A percentile compares a stretch with the other conserved stretches of the same genome.
These are phyloP conservation scores for Sabellastarte sp. DNA, from an alignment of 2,888 invertebrate genomes.

Conservation along the genomic window DNA sequence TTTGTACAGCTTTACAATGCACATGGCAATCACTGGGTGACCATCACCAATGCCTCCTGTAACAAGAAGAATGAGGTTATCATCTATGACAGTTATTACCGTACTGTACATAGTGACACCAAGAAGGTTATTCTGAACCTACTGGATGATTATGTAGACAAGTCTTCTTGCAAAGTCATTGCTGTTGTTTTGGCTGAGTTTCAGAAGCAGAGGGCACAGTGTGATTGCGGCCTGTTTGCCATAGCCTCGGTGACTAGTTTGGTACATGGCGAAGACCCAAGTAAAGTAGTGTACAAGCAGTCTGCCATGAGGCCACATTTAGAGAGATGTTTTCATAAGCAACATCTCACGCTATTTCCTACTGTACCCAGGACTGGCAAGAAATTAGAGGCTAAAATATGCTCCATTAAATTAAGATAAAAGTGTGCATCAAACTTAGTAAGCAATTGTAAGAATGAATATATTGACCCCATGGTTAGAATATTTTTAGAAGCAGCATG, in stretches of 20 bases:
- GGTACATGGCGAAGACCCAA: not conserved
- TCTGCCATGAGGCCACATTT: not conserved
- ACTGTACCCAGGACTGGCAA: no score
- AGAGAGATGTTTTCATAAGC: not conserved
- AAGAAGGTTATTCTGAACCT: not conserved
- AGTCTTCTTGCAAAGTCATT: no score
- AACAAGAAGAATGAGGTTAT: not conserved
- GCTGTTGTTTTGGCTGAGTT: not conserved
- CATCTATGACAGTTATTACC: not conserved
- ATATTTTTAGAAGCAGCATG: no score
- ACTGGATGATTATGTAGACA: no score
- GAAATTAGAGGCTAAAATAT: no score
- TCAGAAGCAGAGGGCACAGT: not conserved
- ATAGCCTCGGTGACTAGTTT: not conserved
- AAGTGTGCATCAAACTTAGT: no score
- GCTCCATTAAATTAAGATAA: no score
- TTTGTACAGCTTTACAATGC: constrained; percentile 2
- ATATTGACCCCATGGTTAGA: no score
- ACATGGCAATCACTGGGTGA: not conserved
- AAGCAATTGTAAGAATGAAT: no score
- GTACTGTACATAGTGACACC: not conserved
- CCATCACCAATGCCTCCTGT: not conserved
- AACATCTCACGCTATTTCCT: not conserved
- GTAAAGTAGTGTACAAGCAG: not conserved
- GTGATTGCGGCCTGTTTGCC: constrained; percentile 1